These are phyloP conservation scores for Campoletis raptor DNA, from an alignment of 2,888 invertebrate species.

Conservation along the genomic window DNA sequence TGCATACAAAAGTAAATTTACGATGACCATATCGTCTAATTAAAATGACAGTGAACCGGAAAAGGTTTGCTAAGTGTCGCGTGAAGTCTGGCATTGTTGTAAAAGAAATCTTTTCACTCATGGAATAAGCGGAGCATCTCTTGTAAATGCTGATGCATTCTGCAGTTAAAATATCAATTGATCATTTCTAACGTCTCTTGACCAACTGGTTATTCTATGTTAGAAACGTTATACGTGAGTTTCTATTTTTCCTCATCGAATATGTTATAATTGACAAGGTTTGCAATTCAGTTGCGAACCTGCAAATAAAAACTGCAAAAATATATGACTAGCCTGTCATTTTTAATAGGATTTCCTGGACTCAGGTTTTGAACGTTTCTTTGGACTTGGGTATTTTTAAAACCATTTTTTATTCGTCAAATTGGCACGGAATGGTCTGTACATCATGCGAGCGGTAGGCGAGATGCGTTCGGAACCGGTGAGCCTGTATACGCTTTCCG, in stretches of 20 bases:
- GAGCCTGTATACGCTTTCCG: constrained; percentile 37
- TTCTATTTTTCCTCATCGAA: too few species aligned
- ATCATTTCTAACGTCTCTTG: background rate
- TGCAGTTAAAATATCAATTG: background rate
- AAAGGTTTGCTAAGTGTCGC: background rate
- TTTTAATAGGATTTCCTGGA: background rate
- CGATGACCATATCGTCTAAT: background rate
- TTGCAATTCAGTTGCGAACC: too few species aligned
- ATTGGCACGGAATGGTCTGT: constrained; percentile 3
- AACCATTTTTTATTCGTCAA: too few species aligned
- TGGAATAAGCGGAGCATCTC: background rate
- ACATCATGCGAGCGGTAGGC: constrained; percentile 19
- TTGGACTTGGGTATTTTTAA: background rate
- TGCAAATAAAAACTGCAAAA: too few species aligned
- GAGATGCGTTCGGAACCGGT: constrained; percentile 19
- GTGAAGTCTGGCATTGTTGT: background rate
- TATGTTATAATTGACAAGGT: too few species aligned
- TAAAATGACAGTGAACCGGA: background rate
- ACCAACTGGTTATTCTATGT: background rate
- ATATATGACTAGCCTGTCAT: too few species aligned
- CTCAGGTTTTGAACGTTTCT: background rate
- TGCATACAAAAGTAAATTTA: background rate
- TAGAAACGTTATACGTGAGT: background rate
- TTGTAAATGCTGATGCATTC: background rate
- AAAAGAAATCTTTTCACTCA: background rate